Evolutionary conservation across 2,797 vertebrate species (phyloP).

Genomic region (Hapalemur alaotrensis): DNA sequence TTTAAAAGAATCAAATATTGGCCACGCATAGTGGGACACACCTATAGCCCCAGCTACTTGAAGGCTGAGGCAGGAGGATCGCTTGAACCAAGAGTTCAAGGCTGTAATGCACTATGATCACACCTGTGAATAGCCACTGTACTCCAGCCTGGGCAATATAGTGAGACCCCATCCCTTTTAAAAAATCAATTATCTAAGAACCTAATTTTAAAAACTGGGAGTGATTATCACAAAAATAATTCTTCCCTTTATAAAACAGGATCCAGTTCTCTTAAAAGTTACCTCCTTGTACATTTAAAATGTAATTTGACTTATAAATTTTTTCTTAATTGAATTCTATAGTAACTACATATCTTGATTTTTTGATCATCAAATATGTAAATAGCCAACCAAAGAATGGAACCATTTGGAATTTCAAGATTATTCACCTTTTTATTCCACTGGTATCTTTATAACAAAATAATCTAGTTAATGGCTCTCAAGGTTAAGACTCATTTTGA

Average conservation of each 20-base stretch:
- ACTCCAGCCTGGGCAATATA: background rate
- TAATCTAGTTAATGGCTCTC: background rate
- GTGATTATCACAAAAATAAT: background rate
- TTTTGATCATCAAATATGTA: constrained; percentile 11
- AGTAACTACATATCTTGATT: background rate
- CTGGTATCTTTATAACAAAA: constrained; percentile 21
- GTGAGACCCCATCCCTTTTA: background rate
- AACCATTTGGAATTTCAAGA: constrained; percentile 18
- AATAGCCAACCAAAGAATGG: background rate
- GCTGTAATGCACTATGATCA: background rate
- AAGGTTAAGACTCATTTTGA: background rate
- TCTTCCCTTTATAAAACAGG: constrained; percentile 35
- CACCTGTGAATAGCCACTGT: background rate
- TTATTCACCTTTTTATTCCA: background rate
- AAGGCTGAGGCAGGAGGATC: background rate
- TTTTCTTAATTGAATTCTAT: background rate
- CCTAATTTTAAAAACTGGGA: constrained; percentile 12
- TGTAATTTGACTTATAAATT: background rate
- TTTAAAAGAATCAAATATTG: background rate
- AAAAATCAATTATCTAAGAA: constrained; percentile 38
- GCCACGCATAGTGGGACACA: background rate
- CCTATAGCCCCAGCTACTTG: background rate
- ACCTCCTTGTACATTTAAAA: constrained; percentile 23
- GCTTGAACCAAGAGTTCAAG: background rate
- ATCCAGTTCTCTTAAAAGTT: constrained; percentile 31